Base-by-base conservation (phyloP, 1,140 invertebrate genomes). In the Danaus plexippus region DNA sequence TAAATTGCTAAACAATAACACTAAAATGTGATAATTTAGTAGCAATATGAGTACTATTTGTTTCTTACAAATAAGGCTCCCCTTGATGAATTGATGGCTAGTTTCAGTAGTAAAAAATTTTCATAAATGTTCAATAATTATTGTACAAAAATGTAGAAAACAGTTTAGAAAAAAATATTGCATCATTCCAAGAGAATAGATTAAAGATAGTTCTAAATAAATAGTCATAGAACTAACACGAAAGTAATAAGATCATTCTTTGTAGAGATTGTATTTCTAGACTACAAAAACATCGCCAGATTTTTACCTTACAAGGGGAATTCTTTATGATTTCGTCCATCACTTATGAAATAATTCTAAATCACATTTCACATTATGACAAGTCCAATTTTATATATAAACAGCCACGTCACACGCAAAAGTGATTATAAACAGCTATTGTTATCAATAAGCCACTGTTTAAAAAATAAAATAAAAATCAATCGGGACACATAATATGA, bases 301-400 rank as follows among this genome's bases (percentile, higher is more conserved):
- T 57, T 59, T 82, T 86, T 86, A 86, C 83, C 83, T 86, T 77
- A 82, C 80, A 86, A 74, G 82, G 80, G 66, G 79, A 84, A 66
- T 71, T 80, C 69, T 75, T 80, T 73, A 66, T 76, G 70, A 72
- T 81, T 72, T 83, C 78, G 83, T 86, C 83, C 83, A 86, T 86
- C 62, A 75, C 82, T 83, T 63, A 76, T 67, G 61, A 77, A 75
- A 61, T 69, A 67, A 75, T 64, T 66, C 67, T 78, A 82, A 61
- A 72, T 77, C 74, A 79, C 71, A 81, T 80, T 72, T 82, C 79
- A 81, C 76, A 80, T 80, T 69, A 75, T 78, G 59, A 62, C 64
- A 72, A 57, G 63, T 75, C 73, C 71, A 66, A 80, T 72, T 75
- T 64, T 63, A 73, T 66, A 67, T 64, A 64, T 65, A 69, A 72